Base-by-base conservation (phyloP, 2,113 vertebrate species). In the Lycaon pictus region DNA sequence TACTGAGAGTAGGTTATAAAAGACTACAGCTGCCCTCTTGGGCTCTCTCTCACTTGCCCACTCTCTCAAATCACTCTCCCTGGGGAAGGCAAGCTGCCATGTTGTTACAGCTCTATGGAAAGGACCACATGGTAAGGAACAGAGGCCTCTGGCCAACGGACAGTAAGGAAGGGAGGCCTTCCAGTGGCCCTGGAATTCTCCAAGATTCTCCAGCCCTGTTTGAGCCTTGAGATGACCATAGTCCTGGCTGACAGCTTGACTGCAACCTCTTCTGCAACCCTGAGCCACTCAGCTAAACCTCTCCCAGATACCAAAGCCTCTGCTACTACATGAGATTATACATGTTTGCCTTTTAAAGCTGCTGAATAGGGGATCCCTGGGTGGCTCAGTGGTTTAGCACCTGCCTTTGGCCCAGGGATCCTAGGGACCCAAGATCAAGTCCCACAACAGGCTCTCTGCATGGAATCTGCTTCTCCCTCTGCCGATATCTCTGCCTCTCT, bases 301-400 rank as follows among this genome's bases (percentile, higher is more conserved):
- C 48, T 32, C 25, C 16, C 58, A 92, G 63, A 88, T 1, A 77
- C 15, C 76, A 53, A 77, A 27, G 6, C 74, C 13, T 79, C 67
- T 90, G 67, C 85, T 96, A 55, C 37, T 65, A 71, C 0, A 6
- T 53, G 62, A 93, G 32, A 67, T 71, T 84, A 95, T 35, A 69
- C 35, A 77, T 15, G 5, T 81, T 65, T 95, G 20, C 56, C 72
- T 0, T 88, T 93, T 90, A 92, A 97, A 86, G 79, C 74, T 95
- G 37, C 10, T 94, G 83, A 84, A 94, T 29, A 76, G 43, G 43
- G 43, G 43, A 43, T 43, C 43, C 43, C 43, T 43, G 43, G 43
- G 43, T 7, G 43, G 43, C 43, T 43, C 43, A 43, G 43, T 43
- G 43, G 43, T 43, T 43, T 43, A 43, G 43, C 43, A 43, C 43